phyloP scores from a whole-genome alignment of 1,140 invertebrate genomes.

The Drosophila equinoxialis region DNA sequence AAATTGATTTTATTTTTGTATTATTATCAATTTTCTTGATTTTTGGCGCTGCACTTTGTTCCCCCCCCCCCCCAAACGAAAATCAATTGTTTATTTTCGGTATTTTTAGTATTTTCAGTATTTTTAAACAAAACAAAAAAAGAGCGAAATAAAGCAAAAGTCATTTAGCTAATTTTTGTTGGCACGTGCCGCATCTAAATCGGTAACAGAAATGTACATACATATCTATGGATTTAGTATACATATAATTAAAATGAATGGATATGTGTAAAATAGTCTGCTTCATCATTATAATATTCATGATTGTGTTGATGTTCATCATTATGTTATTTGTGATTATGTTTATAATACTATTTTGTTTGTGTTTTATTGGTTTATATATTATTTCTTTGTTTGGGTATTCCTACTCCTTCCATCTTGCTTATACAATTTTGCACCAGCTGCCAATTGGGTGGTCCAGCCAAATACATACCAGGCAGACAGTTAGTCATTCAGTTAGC shows the following conservation, averaged over 20 bases:
- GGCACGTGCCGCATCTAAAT: conserved; percentile 73
- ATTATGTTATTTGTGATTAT: conserved; percentile 19
- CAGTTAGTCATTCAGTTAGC: conserved; percentile 3
- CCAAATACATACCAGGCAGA: conserved; percentile 1
- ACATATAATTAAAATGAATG: background rate
- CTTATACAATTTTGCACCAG: conserved; percentile 13
- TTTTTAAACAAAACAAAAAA: conserved; percentile 25
- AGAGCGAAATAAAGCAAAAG: background rate
- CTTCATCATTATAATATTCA: conserved; percentile 22
- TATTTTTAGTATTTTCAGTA: conserved; percentile 55
- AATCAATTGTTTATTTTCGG: conserved; percentile 61
- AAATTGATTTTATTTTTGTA: conserved; percentile 23
- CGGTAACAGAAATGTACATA: conserved; percentile 23
- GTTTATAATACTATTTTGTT: conserved; percentile 32
- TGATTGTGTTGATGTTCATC: background rate
- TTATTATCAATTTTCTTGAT: conserved; percentile 67
- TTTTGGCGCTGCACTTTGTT: conserved; percentile 4
- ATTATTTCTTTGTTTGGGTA: conserved; percentile 31
- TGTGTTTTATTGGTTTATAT: conserved; percentile 36
- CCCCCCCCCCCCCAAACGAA: conserved; percentile 9
- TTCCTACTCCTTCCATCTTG: conserved; percentile 10
- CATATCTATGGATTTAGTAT: conserved; percentile 13
- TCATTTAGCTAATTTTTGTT: conserved; percentile 28
- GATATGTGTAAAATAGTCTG: conserved; percentile 23
- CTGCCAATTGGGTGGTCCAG: conserved; percentile 40